Percentiles rank a stretch among this genome's conserved stretches.
phyloP scores from a whole-genome alignment of 2,888 invertebrate species.

The Pegoplata infirma region DNA sequence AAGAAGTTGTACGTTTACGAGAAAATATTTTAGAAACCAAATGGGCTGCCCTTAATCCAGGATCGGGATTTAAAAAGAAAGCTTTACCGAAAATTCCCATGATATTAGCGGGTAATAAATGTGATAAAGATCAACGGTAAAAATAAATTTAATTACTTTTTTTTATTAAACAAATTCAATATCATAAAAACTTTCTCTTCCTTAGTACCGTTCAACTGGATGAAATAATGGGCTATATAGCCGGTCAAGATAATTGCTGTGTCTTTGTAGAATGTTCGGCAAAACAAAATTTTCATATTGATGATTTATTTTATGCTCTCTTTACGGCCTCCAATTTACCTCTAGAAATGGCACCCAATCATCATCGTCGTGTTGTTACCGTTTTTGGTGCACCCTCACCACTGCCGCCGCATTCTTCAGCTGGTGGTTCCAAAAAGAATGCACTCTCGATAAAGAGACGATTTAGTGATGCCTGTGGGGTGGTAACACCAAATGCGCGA shows the following conservation, averaged over 20 bases:
- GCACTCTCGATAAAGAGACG: constrained; percentile 89
- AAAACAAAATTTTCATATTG: constrained; percentile 88
- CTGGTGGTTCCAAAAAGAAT: constrained; percentile 85
- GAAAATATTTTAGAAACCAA: constrained; percentile 92
- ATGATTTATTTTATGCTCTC: constrained; percentile 90
- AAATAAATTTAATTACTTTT: too few species aligned
- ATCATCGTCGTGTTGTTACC: constrained; percentile 88
- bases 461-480: constrained; percentile 91
- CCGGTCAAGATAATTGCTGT: constrained; percentile 86
- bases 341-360: constrained; percentile 92
- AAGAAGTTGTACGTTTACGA: constrained; percentile 88
- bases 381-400: constrained; percentile 88
- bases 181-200: background rate
- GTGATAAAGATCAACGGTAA: constrained; percentile 89
- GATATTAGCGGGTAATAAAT: constrained; percentile 93
- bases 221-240: constrained; percentile 88
- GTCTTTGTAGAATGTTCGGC: constrained; percentile 91
- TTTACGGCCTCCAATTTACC: constrained; percentile 91
- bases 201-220: constrained; percentile 86
- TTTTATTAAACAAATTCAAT: background rate
- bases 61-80: constrained; percentile 81
- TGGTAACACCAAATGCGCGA: constrained; percentile 92
- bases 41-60: constrained; percentile 83
- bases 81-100: constrained; percentile 87
- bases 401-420: constrained; percentile 83